Evolutionary conservation across 2,888 invertebrate species (phyloP), one percentile per base, ranked within the genome.

Genomic region (Malthinus seriepunctatus): DNA sequence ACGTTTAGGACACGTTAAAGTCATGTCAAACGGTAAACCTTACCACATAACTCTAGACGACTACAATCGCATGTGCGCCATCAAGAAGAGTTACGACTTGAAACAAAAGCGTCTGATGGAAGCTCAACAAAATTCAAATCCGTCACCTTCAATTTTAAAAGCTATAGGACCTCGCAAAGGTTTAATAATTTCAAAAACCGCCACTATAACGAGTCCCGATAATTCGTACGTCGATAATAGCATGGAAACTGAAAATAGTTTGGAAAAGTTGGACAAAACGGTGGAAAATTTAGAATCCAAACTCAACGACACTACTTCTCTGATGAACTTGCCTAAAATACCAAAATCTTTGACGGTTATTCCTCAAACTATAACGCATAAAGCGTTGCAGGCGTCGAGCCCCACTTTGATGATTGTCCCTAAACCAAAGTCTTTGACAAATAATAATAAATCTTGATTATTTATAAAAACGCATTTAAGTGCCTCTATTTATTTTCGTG

Each of bases 311-410:
- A 77, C 75, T 32, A 70, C 76, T 52, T 75, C 81, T 44, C 76
- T 81, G 52, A 76, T 82, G 74, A 79, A 86, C 51, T 80, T 91
- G 81, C 90, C 91, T 47, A 90, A 89, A 78, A 90, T 91, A 73
- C 92, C 92, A 31, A 90, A 88, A 75, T 89, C 90, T 1, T 76
- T 92, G 66, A 91, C 91, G 0, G 90, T 92, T 51, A 91, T 91
- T 70, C 89, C 90, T 8, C 90, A 91, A 67, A 83, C 82, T 31
- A 78, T 83, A 11, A 64, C 74, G 4, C 69, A 73, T 32, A 77
- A 75, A 66, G 63, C 71, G 6, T 69, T 73, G 10, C 64, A 73
- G 54, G 74, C 75, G 37, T 67, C 73, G 9, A 77, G 77, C 67
- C 76, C 77, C 3, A 70, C 71, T 49, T 56, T 77, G 57, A 61